A percentile compares a stretch with the other conserved stretches of the same genome.
Evolutionary conservation across 2,113 vertebrate species (phyloP).

Genomic region (Cryptomyrus ogoouensis): DNA sequence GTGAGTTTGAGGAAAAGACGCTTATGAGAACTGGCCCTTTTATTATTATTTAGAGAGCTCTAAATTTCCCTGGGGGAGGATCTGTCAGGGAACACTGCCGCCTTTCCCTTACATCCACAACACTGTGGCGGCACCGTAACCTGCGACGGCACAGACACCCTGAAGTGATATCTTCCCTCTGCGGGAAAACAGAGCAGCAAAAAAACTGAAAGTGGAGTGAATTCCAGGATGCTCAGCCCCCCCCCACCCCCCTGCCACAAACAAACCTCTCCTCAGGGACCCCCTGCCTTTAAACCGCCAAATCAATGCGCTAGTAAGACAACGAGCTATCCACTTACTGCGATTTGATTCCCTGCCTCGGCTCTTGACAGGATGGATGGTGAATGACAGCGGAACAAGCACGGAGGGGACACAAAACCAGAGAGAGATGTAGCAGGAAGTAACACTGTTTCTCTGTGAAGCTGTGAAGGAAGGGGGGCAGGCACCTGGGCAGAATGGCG

Average conservation of each 20-base stretch:
- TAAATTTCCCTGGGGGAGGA: conserved; percentile 21
- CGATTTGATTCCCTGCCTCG: not conserved
- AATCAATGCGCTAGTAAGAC: conserved; percentile 20
- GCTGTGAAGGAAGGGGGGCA: not conserved
- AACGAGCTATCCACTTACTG: not conserved
- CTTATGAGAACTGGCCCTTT: conserved; percentile 4
- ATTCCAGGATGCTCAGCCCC: not conserved
- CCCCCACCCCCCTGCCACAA: not conserved
- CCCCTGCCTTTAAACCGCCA: conserved; percentile 12
- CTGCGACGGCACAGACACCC: not conserved
- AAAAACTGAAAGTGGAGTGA: not conserved
- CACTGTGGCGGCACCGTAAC: not conserved
- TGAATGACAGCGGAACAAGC: not conserved
- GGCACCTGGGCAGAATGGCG: not conserved
- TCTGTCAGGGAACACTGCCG: conserved; percentile 5
- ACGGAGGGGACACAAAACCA: not conserved
- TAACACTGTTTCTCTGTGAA: not conserved
- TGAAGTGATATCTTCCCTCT: conserved; percentile 6
- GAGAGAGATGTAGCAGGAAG: not conserved
- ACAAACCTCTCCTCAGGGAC: conserved; percentile 4
- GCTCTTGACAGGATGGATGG: not conserved
- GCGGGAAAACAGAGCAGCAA: not conserved
- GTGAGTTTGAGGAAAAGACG: conserved; percentile 3
- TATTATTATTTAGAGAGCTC: conserved; percentile 25
- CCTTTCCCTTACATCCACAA: conserved; percentile 12